phyloP scores from a whole-genome alignment of 2,888 invertebrate genomes.

The Aspidapion aeneum region DNA sequence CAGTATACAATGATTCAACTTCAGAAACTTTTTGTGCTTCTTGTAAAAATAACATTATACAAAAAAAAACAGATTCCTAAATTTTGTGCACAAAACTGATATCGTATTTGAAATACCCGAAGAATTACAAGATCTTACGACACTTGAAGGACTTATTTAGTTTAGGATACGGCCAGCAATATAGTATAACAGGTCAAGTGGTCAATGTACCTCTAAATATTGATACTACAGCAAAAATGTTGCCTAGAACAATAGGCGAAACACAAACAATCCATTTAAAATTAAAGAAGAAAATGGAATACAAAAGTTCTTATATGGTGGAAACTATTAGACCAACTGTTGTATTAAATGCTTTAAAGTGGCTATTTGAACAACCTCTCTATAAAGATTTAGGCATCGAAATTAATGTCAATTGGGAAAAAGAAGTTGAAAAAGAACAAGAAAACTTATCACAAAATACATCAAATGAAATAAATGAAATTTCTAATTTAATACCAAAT shows the following conservation, averaged over 20 bases:
- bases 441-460: conserved; percentile 1
- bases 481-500: too few species aligned
- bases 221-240: conserved; percentile 10
- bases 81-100: background rate
- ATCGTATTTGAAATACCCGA: conserved; percentile 8
- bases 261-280: conserved; percentile 16
- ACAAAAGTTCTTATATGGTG: conserved; percentile 8
- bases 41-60: background rate
- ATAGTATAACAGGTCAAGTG: conserved; percentile 14
- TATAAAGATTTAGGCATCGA: conserved; percentile 9
- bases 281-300: conserved; percentile 11
- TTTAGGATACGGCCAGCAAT: conserved; percentile 10
- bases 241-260: conserved; percentile 13
- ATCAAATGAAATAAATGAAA: background rate
- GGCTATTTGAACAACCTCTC: conserved; percentile 11
- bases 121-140: conserved; percentile 8
- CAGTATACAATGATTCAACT: conserved; percentile 1
- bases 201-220: conserved; percentile 14
- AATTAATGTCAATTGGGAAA: conserved; percentile 9
- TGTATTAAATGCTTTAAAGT: conserved; percentile 11
- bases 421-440: conserved; percentile 2
- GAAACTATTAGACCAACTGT: conserved; percentile 13
- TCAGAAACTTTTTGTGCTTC: conserved; percentile 2
- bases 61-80: conserved; percentile 3
- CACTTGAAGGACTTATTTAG: conserved; percentile 11